Evolutionary conservation across 2,888 invertebrate species (phyloP), one percentile per base, ranked within the genome.

Genomic region (Eustalomyia histrio): DNA sequence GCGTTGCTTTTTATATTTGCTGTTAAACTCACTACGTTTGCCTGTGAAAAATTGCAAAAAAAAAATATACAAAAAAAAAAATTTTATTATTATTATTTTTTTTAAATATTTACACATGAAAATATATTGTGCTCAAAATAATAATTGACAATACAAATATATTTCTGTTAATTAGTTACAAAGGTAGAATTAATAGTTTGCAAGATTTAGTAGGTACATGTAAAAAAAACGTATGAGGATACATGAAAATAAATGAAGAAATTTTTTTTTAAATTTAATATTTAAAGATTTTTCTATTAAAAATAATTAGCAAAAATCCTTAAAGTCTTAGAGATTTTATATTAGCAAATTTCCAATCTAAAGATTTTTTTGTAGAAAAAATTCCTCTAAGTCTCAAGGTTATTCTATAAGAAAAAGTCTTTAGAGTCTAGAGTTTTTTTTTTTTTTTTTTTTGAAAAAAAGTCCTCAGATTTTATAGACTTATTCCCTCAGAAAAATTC

Each of bases 21-120:
- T 78, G 65, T 75, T 74, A 78, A 78, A 81, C 81, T 81, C 81
- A 81, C 81, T 81, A 81, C 81, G 81, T 78, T 81, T 81, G 81
- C 81, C 81, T 81, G 81, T 78, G 78, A 72, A 81, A 81, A 71
- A 81, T 79, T 81, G 78, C 74, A 71, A 73, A 78, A 72, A 78
- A 76, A 76, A 67, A 68, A 80, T 65, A 81, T 67, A 81, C 61
- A 67, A 50, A 76, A 69, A 50, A 76, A 69, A 61, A 63, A 52
- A 68, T 50, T n/a, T n/a, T n/a, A n/a, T n/a, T 69, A 81, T 81
- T 81, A 81, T n/a, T n/a, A 74, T 76, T 52, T 47, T 58, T 68
- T 9, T 73, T 65, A 29, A 55, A 58, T 55, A 57, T 65, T 60
- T 57, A 57, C 14, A 29, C 8, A 16, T 33, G 17, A 33, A 43